Evolutionary conservation across 1,140 invertebrate species (phyloP).

Genomic region (Frieseomelitta varia): DNA sequence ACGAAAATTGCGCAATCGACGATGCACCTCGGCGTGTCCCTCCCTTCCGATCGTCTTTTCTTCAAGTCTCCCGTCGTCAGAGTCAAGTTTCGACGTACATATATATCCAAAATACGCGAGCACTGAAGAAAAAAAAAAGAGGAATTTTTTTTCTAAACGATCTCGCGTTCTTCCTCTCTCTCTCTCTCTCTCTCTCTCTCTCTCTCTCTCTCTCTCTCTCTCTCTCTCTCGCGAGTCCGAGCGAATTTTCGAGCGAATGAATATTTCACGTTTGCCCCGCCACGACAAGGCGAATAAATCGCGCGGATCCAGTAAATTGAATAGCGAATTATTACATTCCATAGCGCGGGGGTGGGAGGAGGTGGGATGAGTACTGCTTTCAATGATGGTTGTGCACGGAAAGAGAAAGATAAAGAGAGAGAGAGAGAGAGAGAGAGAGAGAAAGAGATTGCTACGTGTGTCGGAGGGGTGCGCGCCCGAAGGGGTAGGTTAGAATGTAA

Average conservation of each 20-base stretch:
- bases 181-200: too few species aligned
- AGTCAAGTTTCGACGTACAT: background rate
- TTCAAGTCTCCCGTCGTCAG: too few species aligned
- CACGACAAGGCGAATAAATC: constrained; percentile 32
- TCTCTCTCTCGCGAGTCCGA: too few species aligned
- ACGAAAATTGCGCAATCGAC: constrained; percentile 10
- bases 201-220: too few species aligned
- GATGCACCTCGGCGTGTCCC: background rate
- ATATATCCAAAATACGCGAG: too few species aligned
- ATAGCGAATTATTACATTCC: constrained; percentile 53
- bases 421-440: too few species aligned
- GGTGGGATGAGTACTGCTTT: constrained; percentile 40
- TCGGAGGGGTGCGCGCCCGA: background rate
- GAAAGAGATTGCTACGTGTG: background rate
- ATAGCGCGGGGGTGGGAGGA: constrained; percentile 24
- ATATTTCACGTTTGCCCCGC: constrained; percentile 20
- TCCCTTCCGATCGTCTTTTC: background rate
- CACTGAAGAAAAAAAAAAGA: background rate
- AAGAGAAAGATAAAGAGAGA: background rate
- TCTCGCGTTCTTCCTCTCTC: background rate
- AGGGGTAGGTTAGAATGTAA: constrained; percentile 36
- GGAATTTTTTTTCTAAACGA: constrained; percentile 23
- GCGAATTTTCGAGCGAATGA: constrained; percentile 31
- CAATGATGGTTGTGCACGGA: background rate
- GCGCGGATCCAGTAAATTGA: constrained; percentile 41